Conservation (phyloP, 2,888 invertebrate genomes). For the Magallana nippona region DNA sequence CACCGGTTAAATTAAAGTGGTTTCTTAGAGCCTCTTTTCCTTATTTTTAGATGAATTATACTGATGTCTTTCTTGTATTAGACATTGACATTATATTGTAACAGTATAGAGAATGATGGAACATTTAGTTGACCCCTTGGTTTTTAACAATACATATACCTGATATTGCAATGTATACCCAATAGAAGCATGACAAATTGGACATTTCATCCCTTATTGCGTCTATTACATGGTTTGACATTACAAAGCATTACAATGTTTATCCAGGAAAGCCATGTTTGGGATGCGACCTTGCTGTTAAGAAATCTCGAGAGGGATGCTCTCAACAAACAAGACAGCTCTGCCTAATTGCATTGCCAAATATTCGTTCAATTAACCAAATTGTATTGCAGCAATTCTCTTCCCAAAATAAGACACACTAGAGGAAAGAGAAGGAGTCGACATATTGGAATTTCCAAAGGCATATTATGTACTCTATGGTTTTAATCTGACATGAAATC, state of each 20-base stretch:
- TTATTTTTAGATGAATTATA: no score
- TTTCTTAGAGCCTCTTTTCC: no score
- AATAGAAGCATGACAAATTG: neutral
- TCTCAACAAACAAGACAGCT: neutral
- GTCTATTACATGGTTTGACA: neutral
- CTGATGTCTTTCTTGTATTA: no score
- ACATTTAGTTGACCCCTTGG: neutral
- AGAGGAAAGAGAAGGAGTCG: neutral
- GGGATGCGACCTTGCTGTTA: neutral
- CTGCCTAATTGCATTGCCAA: neutral
- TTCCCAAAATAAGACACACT: conserved; percentile 12
- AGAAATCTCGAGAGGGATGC: neutral
- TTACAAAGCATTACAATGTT: conserved; percentile 2
- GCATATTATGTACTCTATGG: neutral
- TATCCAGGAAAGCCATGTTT: neutral
- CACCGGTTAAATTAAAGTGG: no score
- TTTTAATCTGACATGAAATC: neutral
- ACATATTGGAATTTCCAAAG: neutral
- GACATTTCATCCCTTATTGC: conserved; percentile 2
- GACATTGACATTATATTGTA: no score
- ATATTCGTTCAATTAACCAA: conserved; percentile 2
- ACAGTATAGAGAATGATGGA: neutral
- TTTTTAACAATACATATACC: no score
- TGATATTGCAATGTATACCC: neutral
- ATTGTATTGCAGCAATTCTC: conserved; percentile 9